Evolutionary conservation across 2,113 vertebrate species (phyloP), one percentile per base, ranked within the genome.

Genomic region (Thalassarche chlororhynchos): DNA sequence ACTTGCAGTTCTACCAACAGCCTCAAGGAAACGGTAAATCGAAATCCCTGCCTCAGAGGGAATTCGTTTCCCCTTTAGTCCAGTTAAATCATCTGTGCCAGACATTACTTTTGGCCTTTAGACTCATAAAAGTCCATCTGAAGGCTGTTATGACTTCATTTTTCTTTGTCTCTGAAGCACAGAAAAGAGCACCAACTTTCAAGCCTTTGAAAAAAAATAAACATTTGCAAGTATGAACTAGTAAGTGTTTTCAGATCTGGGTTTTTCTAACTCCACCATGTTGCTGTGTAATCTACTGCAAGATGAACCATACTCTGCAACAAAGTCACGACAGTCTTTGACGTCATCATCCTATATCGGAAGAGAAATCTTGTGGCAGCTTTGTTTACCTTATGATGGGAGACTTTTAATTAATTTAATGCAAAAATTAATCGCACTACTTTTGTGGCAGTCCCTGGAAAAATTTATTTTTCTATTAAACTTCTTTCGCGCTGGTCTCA

Each of bases 81-180:
- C 66, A 66, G 81, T 92, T 79, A 96, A 96, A 92, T 93, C 92
- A 93, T 89, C 89, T 89, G 69, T 82, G 65, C 84, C 95, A 97
- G 95, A 95, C 71, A 55, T 92, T 93, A 52, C 51, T 97, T 96
- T 70, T 70, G 75, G 78, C 87, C 84, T 89, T 86, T 93, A 89
- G 70, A 84, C 78, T 94, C 74, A 76, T 72, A 87, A 89, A 96
- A 95, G 52, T 72, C 81, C 6, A 2, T 89, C 87, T 85, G 84
- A 96, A 74, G 66, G 62, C 68, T 93, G 61, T 93, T 96, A 78
- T 25, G 28, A 61, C 80, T 96, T 92, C 17, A 70, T 84, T 95
- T 87, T 84, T n/a, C 86, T 90, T 89, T 90, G 77, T 89, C 57
- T 96, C 75, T 58, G 78, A 91, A 87, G 66, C 66, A 84, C 17